Percentiles rank a stretch among this genome's conserved stretches.
Conservation (phyloP, 1,140 invertebrate species). For the Antheraea pernyi region DNA sequence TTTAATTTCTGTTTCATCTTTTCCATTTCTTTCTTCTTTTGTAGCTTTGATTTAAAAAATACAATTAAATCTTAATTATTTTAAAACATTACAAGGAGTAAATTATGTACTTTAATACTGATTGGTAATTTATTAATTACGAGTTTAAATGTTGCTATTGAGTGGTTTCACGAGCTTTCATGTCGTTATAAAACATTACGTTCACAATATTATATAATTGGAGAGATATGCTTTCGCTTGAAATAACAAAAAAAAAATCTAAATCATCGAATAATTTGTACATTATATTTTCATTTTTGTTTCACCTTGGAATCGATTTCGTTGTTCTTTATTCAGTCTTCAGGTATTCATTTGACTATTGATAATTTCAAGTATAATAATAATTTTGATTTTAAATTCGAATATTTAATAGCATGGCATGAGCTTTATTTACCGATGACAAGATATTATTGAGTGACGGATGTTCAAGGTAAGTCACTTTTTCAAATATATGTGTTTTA, state of each 20-base stretch:
- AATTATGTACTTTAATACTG: conserved; percentile 56
- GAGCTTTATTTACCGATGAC: not conserved
- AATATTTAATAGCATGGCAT: conserved; percentile 40
- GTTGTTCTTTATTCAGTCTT: conserved; percentile 32
- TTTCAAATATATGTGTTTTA: conserved; percentile 11
- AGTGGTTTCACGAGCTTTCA: conserved; percentile 30
- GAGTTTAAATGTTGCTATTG: conserved; percentile 23
- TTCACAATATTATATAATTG: no score
- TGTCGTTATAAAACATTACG: not conserved
- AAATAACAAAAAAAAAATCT: conserved; percentile 9
- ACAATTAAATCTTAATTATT: conserved; percentile 53
- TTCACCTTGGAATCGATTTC: conserved; percentile 67
- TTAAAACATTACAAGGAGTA: conserved; percentile 76
- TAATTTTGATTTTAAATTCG: not conserved
- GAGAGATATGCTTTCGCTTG: conserved; percentile 20
- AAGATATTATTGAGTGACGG: not conserved
- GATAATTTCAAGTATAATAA: not conserved
- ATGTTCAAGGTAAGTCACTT: conserved; percentile 16
- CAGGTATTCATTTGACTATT: conserved; percentile 17
- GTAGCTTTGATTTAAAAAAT: conserved; percentile 41
- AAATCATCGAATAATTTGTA: not conserved
- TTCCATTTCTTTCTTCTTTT: conserved; percentile 15
- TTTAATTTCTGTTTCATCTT: conserved; percentile 4
- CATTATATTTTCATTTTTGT: not conserved
- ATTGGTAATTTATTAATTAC: conserved; percentile 30